Evolutionary conservation across 2,888 invertebrate species (phyloP), one percentile per base, ranked within the genome.

Genomic region (Tetheella fluctuosa): DNA sequence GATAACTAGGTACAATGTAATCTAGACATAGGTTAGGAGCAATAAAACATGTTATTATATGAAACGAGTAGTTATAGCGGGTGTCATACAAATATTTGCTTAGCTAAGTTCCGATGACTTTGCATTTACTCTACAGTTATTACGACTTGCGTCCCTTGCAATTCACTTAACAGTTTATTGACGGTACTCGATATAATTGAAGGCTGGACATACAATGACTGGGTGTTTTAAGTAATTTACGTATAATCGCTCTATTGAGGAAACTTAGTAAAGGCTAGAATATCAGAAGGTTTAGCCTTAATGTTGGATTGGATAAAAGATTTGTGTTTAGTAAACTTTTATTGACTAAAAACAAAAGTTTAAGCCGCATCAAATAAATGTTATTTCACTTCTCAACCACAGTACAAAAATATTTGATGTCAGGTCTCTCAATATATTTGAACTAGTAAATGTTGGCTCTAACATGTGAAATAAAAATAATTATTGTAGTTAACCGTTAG

Each of bases 1-100:
- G 48, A 48, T 48, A 48, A 48, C 48, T 48, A n/a, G n/a, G n/a
- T n/a, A 48, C 48, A 48, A 48, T 48, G 48, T 42, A 42, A 25
- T 25, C 17, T n/a, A 48, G 7, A 20, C 10, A 48, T 20, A 20
- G 20, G 20, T 48, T 20, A 15, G 10, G 7, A 48, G 8, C 17
- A 48, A 48, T 20, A 48, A 17, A 20, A 48, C 34, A 34, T 34
- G 48, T 48, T 20, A 48, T 48, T 8, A 20, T 20, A 17, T 42
- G 2, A 48, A 48, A 48, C 20, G 48, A 48, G 20, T 10, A 48
- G 17, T 20, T 48, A 48, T 10, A 48, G 48, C 7, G 17, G n/a
- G 48, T 48, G 48, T 6, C 10, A 48, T 10, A 48, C 48, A 20
- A 48, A 48, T 48, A 48, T 20, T 48, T 48, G n/a, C 48, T 48